phyloP scores from a whole-genome alignment of 2,113 vertebrate species.

The Dicerorhinus sumatrensis region DNA sequence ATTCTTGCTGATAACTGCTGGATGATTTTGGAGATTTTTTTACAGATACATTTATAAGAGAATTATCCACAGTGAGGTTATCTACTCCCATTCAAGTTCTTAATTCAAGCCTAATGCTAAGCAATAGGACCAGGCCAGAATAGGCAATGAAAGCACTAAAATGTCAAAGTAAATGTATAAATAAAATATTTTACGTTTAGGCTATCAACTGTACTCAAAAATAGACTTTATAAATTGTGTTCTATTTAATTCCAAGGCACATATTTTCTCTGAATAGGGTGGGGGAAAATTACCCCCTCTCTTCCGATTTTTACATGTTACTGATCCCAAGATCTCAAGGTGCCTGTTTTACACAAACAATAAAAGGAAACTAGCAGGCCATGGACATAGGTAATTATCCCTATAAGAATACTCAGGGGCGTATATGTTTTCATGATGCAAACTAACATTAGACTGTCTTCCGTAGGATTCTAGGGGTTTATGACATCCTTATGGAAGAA shows the following conservation, averaged over 20 bases:
- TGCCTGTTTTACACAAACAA: neutral
- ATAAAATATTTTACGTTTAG: neutral
- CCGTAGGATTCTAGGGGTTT: neutral
- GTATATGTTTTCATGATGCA: neutral
- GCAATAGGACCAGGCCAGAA: neutral
- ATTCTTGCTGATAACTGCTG: neutral
- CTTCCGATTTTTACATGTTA: neutral
- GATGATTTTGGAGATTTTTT: neutral
- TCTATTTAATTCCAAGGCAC: neutral
- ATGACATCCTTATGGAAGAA: neutral
- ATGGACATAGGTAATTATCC: neutral
- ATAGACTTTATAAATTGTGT: neutral
- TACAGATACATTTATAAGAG: neutral
- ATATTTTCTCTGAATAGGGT: neutral
- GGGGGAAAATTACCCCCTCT: neutral
- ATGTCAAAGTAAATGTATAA: neutral
- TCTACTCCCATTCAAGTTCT: neutral
- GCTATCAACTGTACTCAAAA: neutral
- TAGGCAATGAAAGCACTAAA: neutral
- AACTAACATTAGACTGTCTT: neutral
- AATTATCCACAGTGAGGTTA: neutral
- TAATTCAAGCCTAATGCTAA: slow-evolving; percentile 32
- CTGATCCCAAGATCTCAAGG: neutral
- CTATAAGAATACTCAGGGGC: neutral
- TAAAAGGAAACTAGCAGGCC: neutral